These are phyloP conservation scores for Heliconius eleuchia DNA, from an alignment of 1,140 invertebrate genomes.

Conservation along the genomic window DNA sequence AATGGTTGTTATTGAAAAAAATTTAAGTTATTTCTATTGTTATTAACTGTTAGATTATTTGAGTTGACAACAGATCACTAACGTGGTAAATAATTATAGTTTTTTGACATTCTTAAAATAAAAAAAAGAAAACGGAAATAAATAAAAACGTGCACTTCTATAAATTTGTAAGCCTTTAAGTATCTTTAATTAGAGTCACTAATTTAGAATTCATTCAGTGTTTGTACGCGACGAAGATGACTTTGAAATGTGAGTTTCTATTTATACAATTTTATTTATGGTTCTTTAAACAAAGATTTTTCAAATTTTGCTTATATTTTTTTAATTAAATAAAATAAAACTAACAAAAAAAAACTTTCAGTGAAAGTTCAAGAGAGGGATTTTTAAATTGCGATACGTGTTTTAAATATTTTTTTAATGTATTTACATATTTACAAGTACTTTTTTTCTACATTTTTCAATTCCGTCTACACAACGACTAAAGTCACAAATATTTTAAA, in stretches of 20 bases:
- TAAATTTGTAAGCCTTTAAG: not conserved
- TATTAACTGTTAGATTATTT: too few relatives aligned
- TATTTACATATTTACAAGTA: constrained; percentile 44
- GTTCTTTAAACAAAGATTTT: not conserved
- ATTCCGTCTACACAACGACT: constrained; percentile 43
- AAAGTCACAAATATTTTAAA: constrained; percentile 61
- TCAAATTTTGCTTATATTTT: not conserved
- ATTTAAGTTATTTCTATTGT: too few relatives aligned
- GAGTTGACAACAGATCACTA: too few relatives aligned
- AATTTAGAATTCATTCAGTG: constrained; percentile 16
- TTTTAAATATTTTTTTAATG: not conserved
- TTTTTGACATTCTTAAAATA: not conserved
- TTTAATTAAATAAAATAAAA: not conserved
- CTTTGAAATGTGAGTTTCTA: constrained; percentile 1
- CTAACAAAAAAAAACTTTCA: too few relatives aligned
- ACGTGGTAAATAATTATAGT: too few relatives aligned
- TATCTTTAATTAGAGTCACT: not conserved
- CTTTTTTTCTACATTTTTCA: constrained; percentile 17
- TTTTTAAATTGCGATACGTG: not conserved
- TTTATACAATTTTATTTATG: not conserved
- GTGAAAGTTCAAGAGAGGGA: too few relatives aligned
- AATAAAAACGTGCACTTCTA: not conserved
- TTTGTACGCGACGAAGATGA: not conserved
- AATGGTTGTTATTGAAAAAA: too few relatives aligned
- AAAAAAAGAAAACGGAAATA: not conserved